A percentile compares a stretch with the other conserved stretches of the same genome.
phyloP scores from a whole-genome alignment of 2,888 invertebrate species.

The Thecophora atra region DNA sequence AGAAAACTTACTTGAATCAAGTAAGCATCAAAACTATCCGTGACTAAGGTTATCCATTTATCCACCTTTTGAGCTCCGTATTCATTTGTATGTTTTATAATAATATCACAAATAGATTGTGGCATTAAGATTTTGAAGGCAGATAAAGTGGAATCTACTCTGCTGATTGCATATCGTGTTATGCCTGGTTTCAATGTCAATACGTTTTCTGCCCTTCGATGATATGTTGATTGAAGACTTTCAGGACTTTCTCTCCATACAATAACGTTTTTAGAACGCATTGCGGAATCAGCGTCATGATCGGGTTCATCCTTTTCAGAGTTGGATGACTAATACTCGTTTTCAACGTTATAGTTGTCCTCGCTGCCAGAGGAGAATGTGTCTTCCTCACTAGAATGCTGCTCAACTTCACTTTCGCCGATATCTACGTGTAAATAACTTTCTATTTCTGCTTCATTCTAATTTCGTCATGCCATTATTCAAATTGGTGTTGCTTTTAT shows the following conservation, averaged over 20 bases:
- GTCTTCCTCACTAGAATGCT: not conserved
- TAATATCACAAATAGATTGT: not conserved
- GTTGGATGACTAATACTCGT: not conserved
- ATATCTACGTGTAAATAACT: not conserved
- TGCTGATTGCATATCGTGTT: conserved; percentile 1
- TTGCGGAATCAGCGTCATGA: not conserved
- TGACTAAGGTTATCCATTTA: no score
- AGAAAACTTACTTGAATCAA: no score
- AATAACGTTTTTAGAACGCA: not conserved
- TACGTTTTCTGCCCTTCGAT: not conserved
- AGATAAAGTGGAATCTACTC: not conserved
- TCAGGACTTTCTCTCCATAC: not conserved
- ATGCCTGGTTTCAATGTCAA: not conserved
- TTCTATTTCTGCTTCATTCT: not conserved
- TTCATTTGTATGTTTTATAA: not conserved
- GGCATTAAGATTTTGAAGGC: not conserved
- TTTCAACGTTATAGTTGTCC: not conserved
- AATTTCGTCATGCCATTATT: not conserved
- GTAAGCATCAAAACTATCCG: no score
- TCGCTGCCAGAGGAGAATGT: not conserved
- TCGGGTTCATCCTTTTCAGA: not conserved
- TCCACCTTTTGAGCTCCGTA: not conserved
- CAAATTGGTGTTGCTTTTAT: not conserved
- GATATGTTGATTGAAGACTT: not conserved
- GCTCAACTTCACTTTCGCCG: not conserved